Conservation (phyloP, 92 coral and sea anemone species). For the Palythoa caribaeorum region DNA sequence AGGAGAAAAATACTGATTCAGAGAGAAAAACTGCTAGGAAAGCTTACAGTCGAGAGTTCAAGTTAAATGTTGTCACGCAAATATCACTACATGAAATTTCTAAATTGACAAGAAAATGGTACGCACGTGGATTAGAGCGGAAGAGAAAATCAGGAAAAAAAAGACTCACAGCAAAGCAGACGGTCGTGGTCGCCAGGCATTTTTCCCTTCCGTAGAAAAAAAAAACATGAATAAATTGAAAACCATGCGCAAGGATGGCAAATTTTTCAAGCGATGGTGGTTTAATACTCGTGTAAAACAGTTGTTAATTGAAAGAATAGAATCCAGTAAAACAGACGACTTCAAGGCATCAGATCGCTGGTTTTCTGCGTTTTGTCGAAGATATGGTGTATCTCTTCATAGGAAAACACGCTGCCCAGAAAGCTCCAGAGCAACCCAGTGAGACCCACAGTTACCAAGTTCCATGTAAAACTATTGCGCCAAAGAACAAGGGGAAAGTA, state of each 20-base stretch:
- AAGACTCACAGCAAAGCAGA: conserved; percentile 43
- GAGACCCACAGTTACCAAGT: not conserved
- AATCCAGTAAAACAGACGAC: conserved; percentile 20
- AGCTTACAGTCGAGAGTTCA: conserved; percentile 44
- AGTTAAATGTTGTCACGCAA: conserved; percentile 39
- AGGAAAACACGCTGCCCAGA: conserved; percentile 35
- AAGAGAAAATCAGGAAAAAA: conserved; percentile 51
- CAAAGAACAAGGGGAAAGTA: conserved; percentile 23
- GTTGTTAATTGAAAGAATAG: conserved; percentile 38
- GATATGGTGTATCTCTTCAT: conserved; percentile 13
- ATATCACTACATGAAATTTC: conserved; percentile 18
- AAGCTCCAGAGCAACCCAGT: conserved; percentile 24
- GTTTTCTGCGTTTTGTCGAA: conserved; percentile 10
- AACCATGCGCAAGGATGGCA: no score
- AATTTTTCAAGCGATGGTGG: not conserved
- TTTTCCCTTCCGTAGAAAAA: no score
- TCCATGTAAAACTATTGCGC: conserved; percentile 11
- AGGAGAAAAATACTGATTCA: conserved; percentile 37
- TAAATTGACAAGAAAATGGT: conserved; percentile 41
- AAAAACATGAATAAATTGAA: no score
- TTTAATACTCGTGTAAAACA: not conserved
- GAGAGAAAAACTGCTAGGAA: conserved; percentile 33
- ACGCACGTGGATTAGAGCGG: conserved; percentile 10
- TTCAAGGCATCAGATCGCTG: conserved; percentile 24
- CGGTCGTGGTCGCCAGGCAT: not conserved